Conservation (phyloP, 2,888 invertebrate genomes). For the Eupithecia vulgata region DNA sequence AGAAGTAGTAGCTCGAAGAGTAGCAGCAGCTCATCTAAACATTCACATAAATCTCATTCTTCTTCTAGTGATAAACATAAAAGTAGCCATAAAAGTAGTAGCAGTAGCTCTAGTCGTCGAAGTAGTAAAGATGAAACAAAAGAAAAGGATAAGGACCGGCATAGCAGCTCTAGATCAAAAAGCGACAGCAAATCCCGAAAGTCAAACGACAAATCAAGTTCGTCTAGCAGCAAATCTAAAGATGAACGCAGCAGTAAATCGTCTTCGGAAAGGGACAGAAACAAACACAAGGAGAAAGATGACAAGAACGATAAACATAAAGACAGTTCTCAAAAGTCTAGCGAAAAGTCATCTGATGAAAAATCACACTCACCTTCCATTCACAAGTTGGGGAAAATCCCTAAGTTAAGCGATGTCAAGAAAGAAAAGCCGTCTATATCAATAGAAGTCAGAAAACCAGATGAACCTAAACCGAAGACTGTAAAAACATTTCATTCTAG, state of each 20-base stretch:
- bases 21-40: slow-evolving; percentile 62
- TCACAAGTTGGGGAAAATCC: slow-evolving; percentile 91
- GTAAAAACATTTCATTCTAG: slow-evolving; percentile 96
- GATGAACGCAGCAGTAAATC: slow-evolving; percentile 63
- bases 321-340: slow-evolving; percentile 64
- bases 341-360: slow-evolving; percentile 86
- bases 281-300: slow-evolving; percentile 59
- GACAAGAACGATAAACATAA: slow-evolving; percentile 53
- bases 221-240: slow-evolving; percentile 66
- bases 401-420: slow-evolving; percentile 86
- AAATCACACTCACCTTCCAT: slow-evolving; percentile 87
- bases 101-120: slow-evolving; percentile 70
- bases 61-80: slow-evolving; percentile 75
- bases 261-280: slow-evolving; percentile 63
- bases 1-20: slow-evolving; percentile 63
- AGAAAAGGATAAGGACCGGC: slow-evolving; percentile 55
- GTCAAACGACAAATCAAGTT: slow-evolving; percentile 63
- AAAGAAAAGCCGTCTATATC: slow-evolving; percentile 91
- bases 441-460: slow-evolving; percentile 90
- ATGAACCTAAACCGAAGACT: slow-evolving; percentile 91
- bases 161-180: slow-evolving; percentile 72
- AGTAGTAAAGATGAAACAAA: slow-evolving; percentile 68
- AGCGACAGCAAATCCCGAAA: slow-evolving; percentile 65
- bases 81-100: slow-evolving; percentile 58
- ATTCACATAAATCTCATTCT: slow-evolving; percentile 72